A percentile compares a stretch with the other conserved stretches of the same genome.
Conservation (phyloP, 2,113 vertebrate species). For the Montifringilla adamsi region DNA sequence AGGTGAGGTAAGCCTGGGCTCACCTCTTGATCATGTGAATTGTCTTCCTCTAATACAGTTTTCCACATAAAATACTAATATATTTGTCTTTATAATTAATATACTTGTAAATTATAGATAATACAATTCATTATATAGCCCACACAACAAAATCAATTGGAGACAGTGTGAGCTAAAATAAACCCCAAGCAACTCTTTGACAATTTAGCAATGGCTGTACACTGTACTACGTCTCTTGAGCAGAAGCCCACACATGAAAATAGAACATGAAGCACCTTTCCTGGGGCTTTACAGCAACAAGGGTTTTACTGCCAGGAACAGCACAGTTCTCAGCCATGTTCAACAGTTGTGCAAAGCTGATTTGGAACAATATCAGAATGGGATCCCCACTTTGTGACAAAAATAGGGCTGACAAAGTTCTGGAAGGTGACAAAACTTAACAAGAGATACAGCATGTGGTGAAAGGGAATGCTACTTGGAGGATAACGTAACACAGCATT, state of each 20-base stretch:
- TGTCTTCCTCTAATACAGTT: background rate
- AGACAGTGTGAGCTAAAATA: background rate
- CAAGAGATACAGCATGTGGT: background rate
- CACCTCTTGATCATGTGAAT: background rate
- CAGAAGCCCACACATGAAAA: background rate
- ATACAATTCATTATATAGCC: background rate
- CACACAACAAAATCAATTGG: background rate
- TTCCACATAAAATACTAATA: background rate
- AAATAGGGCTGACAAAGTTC: constrained; percentile 16
- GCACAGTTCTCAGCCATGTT: background rate
- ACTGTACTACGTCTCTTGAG: background rate
- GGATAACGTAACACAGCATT: background rate
- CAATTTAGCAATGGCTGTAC: background rate
- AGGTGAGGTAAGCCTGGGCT: background rate
- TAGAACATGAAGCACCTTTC: background rate
- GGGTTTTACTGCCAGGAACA: background rate
- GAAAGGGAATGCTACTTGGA: background rate
- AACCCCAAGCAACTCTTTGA: background rate
- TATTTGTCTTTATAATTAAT: background rate
- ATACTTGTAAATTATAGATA: background rate
- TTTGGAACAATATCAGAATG: background rate
- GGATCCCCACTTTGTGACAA: background rate
- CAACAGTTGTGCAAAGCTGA: background rate
- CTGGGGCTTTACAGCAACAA: background rate
- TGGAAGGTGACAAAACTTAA: background rate